Base-by-base conservation (phyloP, 2,113 vertebrate species). In the Gymnogyps californianus region DNA sequence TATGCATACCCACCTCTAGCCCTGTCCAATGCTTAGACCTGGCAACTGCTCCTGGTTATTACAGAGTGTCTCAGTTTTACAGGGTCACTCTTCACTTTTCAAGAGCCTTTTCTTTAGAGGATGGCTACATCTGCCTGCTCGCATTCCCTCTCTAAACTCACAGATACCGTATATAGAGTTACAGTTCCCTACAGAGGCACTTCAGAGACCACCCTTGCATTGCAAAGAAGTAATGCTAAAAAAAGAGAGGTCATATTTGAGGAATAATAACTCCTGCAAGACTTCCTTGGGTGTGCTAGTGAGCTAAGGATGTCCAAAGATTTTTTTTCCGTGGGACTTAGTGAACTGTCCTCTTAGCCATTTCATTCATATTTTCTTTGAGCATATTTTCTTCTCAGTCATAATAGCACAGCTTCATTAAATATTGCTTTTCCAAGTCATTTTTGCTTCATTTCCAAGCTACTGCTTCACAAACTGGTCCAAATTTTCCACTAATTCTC, bases 1-100 rank as follows among this genome's bases (percentile, higher is more conserved):
- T 89, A 95, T 46, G 47, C 95, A 96, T 96, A 93, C 87, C 87
- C 87, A 36, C 55, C 21, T 87, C 72, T 74, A 95, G 77, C 47
- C 28, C 67, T 91, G 85, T 90, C 49, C 70, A 69, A 19, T 38
- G 44, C 76, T 88, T 40, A 76, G 25, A 84, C 57, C 83, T 94
- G 87, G 78, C 94, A 89, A 91, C 57, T 90, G 74, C 70, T 87
- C 51, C 75, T 7, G 26, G 59, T 83, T 93, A 36, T 87, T 94
- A 79, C 40, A 83, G 40, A 76, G 34, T 2, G 10, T 29, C 54
- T 83, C 21, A 6, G 32, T 24, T 93, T 79, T 84, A 57, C 32
- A 52, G 70, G 24, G 25, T 65, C 70, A 64, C 16, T 58, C 76
- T n/a, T 74, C 28, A 32, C 47, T 87, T 90, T 79, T 75, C 87